Evolutionary conservation across 1,140 invertebrate species (phyloP).

Genomic region (Conus ventricosus): DNA sequence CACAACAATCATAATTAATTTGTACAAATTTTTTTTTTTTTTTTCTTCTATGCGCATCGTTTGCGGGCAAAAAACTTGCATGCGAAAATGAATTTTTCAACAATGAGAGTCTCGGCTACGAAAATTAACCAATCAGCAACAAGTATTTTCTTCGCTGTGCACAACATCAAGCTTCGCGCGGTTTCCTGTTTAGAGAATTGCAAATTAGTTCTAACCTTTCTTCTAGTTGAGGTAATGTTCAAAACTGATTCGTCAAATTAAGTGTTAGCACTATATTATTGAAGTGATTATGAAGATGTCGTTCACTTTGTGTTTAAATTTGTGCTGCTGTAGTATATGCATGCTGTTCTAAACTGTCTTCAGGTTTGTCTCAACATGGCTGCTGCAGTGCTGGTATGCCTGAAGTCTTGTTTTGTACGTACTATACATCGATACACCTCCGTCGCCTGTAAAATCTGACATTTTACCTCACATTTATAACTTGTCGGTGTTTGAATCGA

Average conservation of each 20-base stretch:
- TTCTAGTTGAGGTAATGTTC: constrained; percentile 27
- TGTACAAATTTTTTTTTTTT: too few relatives aligned
- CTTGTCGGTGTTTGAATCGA: neutral
- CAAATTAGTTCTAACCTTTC: constrained; percentile 31
- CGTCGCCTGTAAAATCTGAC: too few relatives aligned
- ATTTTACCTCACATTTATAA: neutral
- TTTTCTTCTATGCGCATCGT: too few relatives aligned
- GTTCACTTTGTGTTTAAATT: neutral
- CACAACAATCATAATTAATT: too few relatives aligned
- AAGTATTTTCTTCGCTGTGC: neutral
- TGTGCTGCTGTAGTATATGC: neutral
- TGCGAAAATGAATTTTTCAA: too few relatives aligned
- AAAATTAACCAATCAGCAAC: constrained; percentile 29
- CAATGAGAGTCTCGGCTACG: neutral
- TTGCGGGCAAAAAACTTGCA: too few relatives aligned
- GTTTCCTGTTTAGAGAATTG: constrained; percentile 35
- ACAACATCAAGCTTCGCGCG: constrained; percentile 31
- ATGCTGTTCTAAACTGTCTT: neutral
- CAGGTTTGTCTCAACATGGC: neutral
- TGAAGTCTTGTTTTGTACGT: neutral
- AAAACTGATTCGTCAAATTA: neutral
- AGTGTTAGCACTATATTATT: neutral
- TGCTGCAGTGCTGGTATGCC: neutral
- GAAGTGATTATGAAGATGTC: neutral
- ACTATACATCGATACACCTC: neutral